A percentile compares a stretch with the other conserved stretches of the same genome.
Conservation (phyloP, 2,888 invertebrate genomes). For the Parnassius apollo region DNA sequence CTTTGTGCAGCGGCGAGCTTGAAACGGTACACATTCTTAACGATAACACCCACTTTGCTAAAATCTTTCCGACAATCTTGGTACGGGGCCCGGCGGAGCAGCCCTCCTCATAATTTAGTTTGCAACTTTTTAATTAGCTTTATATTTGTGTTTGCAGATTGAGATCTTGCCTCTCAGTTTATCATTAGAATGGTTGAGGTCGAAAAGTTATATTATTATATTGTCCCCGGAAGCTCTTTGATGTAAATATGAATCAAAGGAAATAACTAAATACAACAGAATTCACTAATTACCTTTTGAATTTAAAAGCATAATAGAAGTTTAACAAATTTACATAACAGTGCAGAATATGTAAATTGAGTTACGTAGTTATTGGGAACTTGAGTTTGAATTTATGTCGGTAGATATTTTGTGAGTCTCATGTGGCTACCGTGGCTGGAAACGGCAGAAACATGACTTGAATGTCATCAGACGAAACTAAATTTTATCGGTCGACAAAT, state of each 20-base stretch:
- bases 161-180: slow-evolving; percentile 74
- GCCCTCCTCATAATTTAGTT: slow-evolving; percentile 81
- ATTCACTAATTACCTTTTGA: too few species aligned
- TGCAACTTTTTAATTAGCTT: slow-evolving; percentile 81
- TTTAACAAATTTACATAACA: background rate
- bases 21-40: slow-evolving; percentile 54
- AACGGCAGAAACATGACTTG: slow-evolving; percentile 60
- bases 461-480: slow-evolving; percentile 68
- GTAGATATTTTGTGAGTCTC: slow-evolving; percentile 44
- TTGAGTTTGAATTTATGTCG: slow-evolving; percentile 36
- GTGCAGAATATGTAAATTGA: slow-evolving; percentile 14
- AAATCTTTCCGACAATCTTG: slow-evolving; percentile 75
- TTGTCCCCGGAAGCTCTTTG: slow-evolving; percentile 36
- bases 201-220: slow-evolving; percentile 72
- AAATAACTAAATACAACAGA: too few species aligned
- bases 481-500: slow-evolving; percentile 68
- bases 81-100: slow-evolving; percentile 71
- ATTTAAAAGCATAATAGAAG: too few species aligned
- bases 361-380: slow-evolving; percentile 23
- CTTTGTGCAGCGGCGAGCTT: slow-evolving; percentile 33
- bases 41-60: slow-evolving; percentile 66
- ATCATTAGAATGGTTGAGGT: slow-evolving; percentile 70
- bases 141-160: slow-evolving; percentile 81
- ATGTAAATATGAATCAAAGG: background rate
- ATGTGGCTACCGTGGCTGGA: slow-evolving; percentile 54